These are phyloP conservation scores for Paralichthys olivaceus DNA, from an alignment of 2,113 vertebrate genomes.

Conservation along the genomic window DNA sequence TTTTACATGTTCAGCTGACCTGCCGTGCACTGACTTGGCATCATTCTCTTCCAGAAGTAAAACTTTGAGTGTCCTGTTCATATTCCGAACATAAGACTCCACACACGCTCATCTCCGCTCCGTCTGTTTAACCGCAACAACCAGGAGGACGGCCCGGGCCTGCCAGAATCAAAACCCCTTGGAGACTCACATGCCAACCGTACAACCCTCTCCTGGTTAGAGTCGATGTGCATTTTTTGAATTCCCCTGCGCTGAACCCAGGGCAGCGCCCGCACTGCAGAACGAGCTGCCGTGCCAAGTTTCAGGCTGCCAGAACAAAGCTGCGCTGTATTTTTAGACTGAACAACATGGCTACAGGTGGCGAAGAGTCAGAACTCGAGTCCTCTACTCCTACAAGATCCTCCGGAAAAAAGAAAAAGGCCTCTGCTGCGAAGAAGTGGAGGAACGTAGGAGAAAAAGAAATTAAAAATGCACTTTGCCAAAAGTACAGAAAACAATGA, in stretches of 20 bases:
- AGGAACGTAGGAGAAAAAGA: conserved; percentile 54
- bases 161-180: conserved; percentile 23
- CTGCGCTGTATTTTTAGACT: conserved; percentile 63
- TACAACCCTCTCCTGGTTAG: conserved; percentile 36
- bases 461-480: conserved; percentile 52
- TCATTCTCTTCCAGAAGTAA: not conserved
- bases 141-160: conserved; percentile 13
- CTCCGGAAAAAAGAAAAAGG: conserved; percentile 69
- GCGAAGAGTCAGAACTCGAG: conserved; percentile 70
- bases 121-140: conserved; percentile 5
- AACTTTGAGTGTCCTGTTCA: not conserved
- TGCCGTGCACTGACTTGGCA: not conserved
- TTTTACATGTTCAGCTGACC: not conserved
- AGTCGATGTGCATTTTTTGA: conserved; percentile 33
- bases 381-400: conserved; percentile 73
- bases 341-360: conserved; percentile 73
- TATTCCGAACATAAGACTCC: not conserved
- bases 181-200: conserved; percentile 15
- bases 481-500: conserved; percentile 49
- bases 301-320: conserved; percentile 70
- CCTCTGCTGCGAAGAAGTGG: conserved; percentile 54
- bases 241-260: conserved; percentile 56
- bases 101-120: not conserved
- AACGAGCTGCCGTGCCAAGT: conserved; percentile 60
- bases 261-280: conserved; percentile 53